Evolutionary conservation across 2,888 invertebrate species (phyloP).

Genomic region (Barypeithes pellucidus): DNA sequence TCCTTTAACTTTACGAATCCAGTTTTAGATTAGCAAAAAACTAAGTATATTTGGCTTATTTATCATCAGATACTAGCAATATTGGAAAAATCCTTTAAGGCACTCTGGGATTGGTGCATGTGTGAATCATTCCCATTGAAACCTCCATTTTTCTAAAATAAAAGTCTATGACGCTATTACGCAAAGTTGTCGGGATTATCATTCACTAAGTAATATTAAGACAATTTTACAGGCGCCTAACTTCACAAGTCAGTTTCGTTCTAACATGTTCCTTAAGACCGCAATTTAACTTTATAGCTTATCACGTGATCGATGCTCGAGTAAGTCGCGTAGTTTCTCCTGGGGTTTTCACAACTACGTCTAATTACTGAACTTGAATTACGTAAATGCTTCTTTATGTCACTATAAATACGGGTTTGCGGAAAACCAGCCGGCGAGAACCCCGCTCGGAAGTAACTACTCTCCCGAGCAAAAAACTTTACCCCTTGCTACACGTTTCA

Average conservation of each 20-base stretch:
- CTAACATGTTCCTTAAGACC: background rate
- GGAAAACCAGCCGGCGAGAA: constrained; percentile 37
- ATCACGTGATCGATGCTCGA: constrained; percentile 37
- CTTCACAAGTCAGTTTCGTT: constrained; percentile 5
- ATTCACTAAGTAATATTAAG: background rate
- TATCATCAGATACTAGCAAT: too few relatives aligned
- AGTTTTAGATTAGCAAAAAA: too few relatives aligned
- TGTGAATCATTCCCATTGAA: too few relatives aligned
- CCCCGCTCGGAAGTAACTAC: constrained; percentile 44
- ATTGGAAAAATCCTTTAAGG: too few relatives aligned
- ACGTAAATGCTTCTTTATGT: constrained; percentile 55
- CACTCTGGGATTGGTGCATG: too few relatives aligned
- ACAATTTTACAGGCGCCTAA: constrained; percentile 30
- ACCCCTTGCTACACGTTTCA: constrained; percentile 40
- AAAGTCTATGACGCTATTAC: too few relatives aligned
- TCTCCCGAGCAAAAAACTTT: constrained; percentile 50
- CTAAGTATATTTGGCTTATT: too few relatives aligned
- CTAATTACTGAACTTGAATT: constrained; percentile 60
- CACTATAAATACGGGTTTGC: constrained; percentile 52
- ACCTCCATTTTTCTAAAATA: too few relatives aligned
- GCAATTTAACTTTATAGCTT: constrained; percentile 41
- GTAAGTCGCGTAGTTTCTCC: constrained; percentile 26
- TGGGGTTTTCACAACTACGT: constrained; percentile 54
- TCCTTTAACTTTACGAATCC: too few relatives aligned
- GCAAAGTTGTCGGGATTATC: background rate